Evolutionary conservation across 2,888 invertebrate genomes (phyloP).

Genomic region (Zaprionus bogoriensis): DNA sequence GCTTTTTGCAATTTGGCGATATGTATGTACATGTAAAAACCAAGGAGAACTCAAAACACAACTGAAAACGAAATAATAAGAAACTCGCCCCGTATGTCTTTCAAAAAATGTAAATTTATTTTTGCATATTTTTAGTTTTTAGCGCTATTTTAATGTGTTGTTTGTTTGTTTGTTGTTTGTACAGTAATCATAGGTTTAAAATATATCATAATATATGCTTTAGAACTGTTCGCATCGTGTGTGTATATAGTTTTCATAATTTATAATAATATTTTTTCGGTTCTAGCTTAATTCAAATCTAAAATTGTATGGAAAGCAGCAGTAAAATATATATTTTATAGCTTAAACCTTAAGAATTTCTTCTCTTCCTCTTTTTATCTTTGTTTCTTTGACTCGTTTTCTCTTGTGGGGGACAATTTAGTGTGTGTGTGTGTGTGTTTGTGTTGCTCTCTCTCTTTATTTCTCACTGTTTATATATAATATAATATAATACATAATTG

Average conservation of each 20-base stretch:
- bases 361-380: constrained; percentile 13
- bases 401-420: no score
- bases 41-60: constrained; percentile 6
- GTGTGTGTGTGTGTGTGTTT: constrained; percentile 26
- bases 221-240: constrained; percentile 40
- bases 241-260: constrained; percentile 14
- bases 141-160: constrained; percentile 46
- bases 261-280: constrained; percentile 53
- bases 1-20: constrained; percentile 64
- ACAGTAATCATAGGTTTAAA: constrained; percentile 69
- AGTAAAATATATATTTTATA: constrained; percentile 66
- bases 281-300: constrained; percentile 62
- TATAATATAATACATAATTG: constrained; percentile 71
- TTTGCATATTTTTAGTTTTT: constrained; percentile 38
- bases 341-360: constrained; percentile 58
- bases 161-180: constrained; percentile 34
- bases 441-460: no score
- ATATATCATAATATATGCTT: constrained; percentile 46
- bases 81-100: constrained; percentile 41
- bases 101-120: constrained; percentile 60
- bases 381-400: constrained; percentile 9
- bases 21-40: constrained; percentile 69
- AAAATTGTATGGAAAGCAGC: constrained; percentile 75
- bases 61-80: constrained; percentile 38
- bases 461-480: constrained; percentile 28